Evolutionary conservation across 2,888 invertebrate genomes (phyloP).

Genomic region (Calliopum simillimum): DNA sequence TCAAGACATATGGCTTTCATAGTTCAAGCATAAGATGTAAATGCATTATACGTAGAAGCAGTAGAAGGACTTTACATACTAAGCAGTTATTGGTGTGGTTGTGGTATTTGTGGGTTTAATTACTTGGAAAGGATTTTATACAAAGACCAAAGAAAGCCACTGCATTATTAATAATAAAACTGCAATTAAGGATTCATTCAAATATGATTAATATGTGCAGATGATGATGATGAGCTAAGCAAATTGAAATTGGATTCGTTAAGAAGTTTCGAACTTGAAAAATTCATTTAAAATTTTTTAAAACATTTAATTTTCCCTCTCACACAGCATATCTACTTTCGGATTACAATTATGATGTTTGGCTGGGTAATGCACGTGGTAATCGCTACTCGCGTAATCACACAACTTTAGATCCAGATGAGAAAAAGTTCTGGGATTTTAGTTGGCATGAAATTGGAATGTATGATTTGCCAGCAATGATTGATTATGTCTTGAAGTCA

Average conservation of each 20-base stretch:
- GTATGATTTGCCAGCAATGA: conserved; percentile 84
- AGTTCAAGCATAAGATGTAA: background rate
- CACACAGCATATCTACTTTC: conserved; percentile 68
- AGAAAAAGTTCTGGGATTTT: conserved; percentile 74
- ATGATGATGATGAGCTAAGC: no score
- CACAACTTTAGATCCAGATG: conserved; percentile 60
- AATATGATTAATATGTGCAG: no score
- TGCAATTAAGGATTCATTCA: background rate
- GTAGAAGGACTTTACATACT: background rate
- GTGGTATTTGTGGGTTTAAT: conserved; percentile 23
- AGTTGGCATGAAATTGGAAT: conserved; percentile 90
- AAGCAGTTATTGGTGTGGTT: conserved; percentile 18
- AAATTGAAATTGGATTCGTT: no score
- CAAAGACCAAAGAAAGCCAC: background rate
- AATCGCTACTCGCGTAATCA: conserved; percentile 66
- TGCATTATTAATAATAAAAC: conserved; percentile 7
- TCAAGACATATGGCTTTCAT: conserved; percentile 4
- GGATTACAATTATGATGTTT: conserved; percentile 66
- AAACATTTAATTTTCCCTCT: background rate
- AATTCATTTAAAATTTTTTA: background rate
- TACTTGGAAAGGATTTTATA: conserved; percentile 21
- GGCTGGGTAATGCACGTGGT: conserved; percentile 66
- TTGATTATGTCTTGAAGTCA: conserved; percentile 73
- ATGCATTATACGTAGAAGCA: background rate
- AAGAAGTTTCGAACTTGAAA: no score